phyloP scores from a whole-genome alignment of 1,140 invertebrate species.

The Tetragonula clypearis region DNA sequence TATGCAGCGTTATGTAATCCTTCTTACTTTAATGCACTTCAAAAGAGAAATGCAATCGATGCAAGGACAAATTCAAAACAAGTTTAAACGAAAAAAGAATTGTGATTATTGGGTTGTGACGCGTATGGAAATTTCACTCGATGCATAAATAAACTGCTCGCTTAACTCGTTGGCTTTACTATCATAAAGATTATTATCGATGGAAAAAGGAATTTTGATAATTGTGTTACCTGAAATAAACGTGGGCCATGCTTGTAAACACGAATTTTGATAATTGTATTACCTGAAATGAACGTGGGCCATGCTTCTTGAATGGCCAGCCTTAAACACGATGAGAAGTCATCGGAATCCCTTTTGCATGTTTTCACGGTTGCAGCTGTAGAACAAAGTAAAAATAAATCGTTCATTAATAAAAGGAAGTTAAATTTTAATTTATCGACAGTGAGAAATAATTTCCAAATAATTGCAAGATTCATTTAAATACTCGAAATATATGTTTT shows the following conservation, averaged over 20 bases:
- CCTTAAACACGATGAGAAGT: conserved; percentile 78
- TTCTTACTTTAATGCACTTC: neutral
- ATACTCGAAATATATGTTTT: neutral
- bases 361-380: conserved; percentile 71
- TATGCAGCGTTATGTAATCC: neutral
- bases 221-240: neutral
- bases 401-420: neutral
- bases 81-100: neutral
- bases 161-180: neutral
- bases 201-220: neutral
- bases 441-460: neutral
- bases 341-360: conserved; percentile 72
- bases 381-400: conserved; percentile 42
- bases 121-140: neutral
- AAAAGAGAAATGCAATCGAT: neutral
- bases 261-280: neutral
- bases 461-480: neutral
- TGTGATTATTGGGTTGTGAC: conserved; percentile 27
- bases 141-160: neutral
- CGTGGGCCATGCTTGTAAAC: conserved; percentile 72
- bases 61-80: conserved; percentile 2
- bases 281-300: conserved; percentile 76
- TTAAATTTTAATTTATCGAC: neutral
- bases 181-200: neutral
- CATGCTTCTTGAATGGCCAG: conserved; percentile 79